Evolutionary conservation across 2,113 vertebrate species (phyloP), one percentile per base, ranked within the genome.

Genomic region (Bos indicus): DNA sequence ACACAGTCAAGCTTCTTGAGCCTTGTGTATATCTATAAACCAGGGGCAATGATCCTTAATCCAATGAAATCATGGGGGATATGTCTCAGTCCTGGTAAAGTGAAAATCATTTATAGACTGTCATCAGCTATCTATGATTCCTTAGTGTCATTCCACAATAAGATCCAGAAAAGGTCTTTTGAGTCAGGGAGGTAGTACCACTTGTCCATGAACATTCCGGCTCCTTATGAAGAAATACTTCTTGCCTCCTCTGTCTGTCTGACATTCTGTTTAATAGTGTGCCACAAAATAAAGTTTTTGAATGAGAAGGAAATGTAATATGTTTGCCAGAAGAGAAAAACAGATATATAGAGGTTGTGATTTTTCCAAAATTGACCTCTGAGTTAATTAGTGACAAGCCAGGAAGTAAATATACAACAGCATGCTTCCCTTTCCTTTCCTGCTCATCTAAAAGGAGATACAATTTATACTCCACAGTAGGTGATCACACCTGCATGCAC

Each of bases 401-500:
- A 81, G 71, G 57, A 93, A 85, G n/a, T 95, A 93, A 94, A 94
- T 89, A 90, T 40, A 19, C 36, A 52, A 77, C 96, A 80, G 5
- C 13, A 28, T 6, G 25, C 10, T 88, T 67, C 25, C 25, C 23
- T 78, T 78, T n/a, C 74, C 30, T 88, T 85, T 90, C 25, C 59
- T 90, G 54, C 64, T 95, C 43, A 74, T 67, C 59, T 78, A 85
- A 85, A 84, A 80, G 30, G 43, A 94, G 83, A 54, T 46, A 78
- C 6, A 43, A 83, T 96, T 67, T 91, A 40, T 82, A 11, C 26
- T 57, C 17, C 48, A 4, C 91, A n/a, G 82, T 67, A 90, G 87
- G 84, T 46, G 89, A 67, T 82, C 95, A 95, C 90, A 97, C 91
- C 93, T 97, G 92, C 26, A 33, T 78, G 46, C 40, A 88, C 88